Evolutionary conservation across 2,797 vertebrate genomes (phyloP), one percentile per base, ranked within the genome.

Genomic region (Esox lucius): DNA sequence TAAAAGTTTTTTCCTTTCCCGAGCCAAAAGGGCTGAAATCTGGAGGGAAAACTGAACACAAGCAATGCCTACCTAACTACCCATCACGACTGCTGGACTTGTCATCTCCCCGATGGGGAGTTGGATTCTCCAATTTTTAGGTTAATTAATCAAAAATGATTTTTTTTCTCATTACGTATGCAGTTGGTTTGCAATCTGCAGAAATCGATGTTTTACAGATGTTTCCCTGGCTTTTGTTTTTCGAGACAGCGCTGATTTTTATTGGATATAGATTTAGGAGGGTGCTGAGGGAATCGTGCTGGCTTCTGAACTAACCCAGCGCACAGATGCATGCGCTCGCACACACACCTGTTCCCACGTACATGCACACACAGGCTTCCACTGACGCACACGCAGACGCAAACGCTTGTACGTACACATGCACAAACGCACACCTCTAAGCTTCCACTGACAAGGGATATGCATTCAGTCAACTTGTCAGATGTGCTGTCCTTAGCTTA

Each of bases 121-220:
- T 87, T 90, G 86, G 90, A 91, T 90, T 89, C 90, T 90, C 88
- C 91, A 90, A 91, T 92, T 94, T 93, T 92, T 91, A 82, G 90
- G 91, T 93, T 93, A 94, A 94, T 94, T 94, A 94, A 94, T 94
- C 94, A 94, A 93, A 94, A 94, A 94, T 93, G 92, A 94, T 94
- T 94, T 94, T 84, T 95, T 91, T 92, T 93, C 92, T 94, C 92
- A 93, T 94, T 94, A 93, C 90, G 90, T 89, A 94, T 94, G 92
- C 92, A 88, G 85, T 87, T 90, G 88, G 82, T 90, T 91, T 86
- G 91, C 92, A 94, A 90, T 94, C 90, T 92, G 90, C 91, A 83
- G 4, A 82, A 90, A 95, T 94, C 92, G 22, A 94, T 94, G 92
- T 88, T 93, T 92, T 94, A 94, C 93, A 95, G 93, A 94, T 94